Base-by-base conservation (phyloP, 1,140 invertebrate species). In the Drosophila kepulauana region DNA sequence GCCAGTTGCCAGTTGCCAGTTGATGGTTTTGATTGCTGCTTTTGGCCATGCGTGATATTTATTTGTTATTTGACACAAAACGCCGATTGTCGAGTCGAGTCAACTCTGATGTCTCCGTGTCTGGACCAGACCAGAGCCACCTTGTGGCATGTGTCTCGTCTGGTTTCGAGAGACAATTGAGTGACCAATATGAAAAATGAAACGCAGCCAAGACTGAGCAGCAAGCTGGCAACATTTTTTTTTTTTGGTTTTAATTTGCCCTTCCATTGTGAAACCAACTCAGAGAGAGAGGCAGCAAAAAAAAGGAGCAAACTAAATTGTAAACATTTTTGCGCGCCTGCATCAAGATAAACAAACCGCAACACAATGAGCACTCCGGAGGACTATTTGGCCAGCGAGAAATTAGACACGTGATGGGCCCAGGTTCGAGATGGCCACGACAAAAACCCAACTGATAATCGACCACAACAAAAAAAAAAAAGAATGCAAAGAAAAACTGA, bases 11-110 rank as follows among this genome's bases (percentile, higher is more conserved):
- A 61, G 65, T 46, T 75, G 84, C 51, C 73, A 79, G 78, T 82
- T 90, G 88, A 81, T 86, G 81, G 68, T 81, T 82, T 81, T 87
- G 87, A 91, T 84, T 91, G 82, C 88, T 82, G 71, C 75, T 91
- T 91, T 91, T 87, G 82, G 87, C 72, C 88, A 90, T 91, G 80
- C 82, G 82, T 91, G 87, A 84, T 91, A 91, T 91, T 91, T 91
- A 91, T 91, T 91, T 87, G 87, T 91, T 91, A 91, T 90, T 81
- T 91, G 87, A 87, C 82, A 84, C 82, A 87, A 81, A 74, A 79
- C 80, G 67, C 65, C 74, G 81, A 89, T 86, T 87, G 78, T 68
- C 67, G 49, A 63, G 65, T 11, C 2, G 33, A 51, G 13, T 54
- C 75, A 7, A 51, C 35, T 11, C 5, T 20, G 45, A n/a, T 54